These are phyloP conservation scores for Orestias chungarensis DNA, from an alignment of 2,797 vertebrate species.

Conservation along the genomic window DNA sequence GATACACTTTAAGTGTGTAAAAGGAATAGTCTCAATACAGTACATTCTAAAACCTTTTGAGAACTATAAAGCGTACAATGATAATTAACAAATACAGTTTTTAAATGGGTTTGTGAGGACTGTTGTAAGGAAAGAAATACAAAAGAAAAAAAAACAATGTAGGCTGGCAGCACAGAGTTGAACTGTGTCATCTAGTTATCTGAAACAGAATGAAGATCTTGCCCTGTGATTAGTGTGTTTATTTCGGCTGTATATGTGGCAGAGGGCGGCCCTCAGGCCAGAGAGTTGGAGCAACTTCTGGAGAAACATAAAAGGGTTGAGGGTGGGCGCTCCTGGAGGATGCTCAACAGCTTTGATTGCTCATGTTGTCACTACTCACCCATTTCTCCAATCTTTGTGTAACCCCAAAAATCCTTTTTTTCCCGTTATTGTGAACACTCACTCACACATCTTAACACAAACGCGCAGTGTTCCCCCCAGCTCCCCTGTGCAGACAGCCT, in stretches of 20 bases:
- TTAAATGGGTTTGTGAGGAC: background rate
- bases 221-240: slow-evolving; percentile 61
- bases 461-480: slow-evolving; percentile 34
- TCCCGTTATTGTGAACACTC: slow-evolving; percentile 16
- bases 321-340: slow-evolving; percentile 50
- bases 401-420: slow-evolving; percentile 35
- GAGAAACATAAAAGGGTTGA: slow-evolving; percentile 57
- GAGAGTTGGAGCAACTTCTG: slow-evolving; percentile 62
- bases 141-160: slow-evolving; percentile 31
- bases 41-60: background rate
- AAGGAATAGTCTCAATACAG: background rate
- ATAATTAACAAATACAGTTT: slow-evolving; percentile 15
- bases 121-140: slow-evolving; percentile 16
- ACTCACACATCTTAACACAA: slow-evolving; percentile 19
- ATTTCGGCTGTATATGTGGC: slow-evolving; percentile 51
- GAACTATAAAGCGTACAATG: background rate
- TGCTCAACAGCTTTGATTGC: slow-evolving; percentile 60
- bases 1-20: background rate
- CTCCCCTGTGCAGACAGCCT: slow-evolving; percentile 54
- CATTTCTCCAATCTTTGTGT: slow-evolving; percentile 45
- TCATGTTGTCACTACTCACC: slow-evolving; percentile 24
- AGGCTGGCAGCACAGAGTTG: slow-evolving; percentile 51
- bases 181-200: slow-evolving; percentile 63
- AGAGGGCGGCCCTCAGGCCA: slow-evolving; percentile 54
- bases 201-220: slow-evolving; percentile 46